Conservation (phyloP, 2,113 vertebrate genomes). For the Dicaeum eximium region DNA sequence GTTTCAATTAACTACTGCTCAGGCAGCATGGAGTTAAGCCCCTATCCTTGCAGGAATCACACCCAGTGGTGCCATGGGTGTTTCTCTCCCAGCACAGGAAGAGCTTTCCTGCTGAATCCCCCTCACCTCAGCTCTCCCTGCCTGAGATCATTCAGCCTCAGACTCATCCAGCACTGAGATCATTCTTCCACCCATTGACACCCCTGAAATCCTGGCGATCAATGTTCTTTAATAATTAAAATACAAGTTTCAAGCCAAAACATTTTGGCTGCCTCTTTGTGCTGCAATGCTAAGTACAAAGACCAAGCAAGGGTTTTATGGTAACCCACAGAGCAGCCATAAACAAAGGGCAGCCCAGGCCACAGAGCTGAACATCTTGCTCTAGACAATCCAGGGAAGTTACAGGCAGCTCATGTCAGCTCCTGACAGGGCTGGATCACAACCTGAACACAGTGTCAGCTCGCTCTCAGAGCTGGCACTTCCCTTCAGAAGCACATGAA, state of each 20-base stretch:
- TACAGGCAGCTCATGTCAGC: neutral
- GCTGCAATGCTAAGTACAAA: neutral
- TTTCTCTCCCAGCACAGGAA: neutral
- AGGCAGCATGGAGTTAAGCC: neutral
- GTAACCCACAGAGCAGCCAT: neutral
- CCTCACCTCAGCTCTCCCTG: neutral
- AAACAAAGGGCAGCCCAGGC: neutral
- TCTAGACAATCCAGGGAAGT: neutral
- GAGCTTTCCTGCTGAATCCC: rapidly evolving
- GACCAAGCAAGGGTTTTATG: neutral
- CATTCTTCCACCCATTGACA: neutral
- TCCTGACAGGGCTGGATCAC: neutral
- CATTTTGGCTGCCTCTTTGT: neutral
- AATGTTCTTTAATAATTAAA: slow-evolving; percentile 4
- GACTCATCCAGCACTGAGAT: neutral
- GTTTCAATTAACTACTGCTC: neutral
- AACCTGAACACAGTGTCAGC: neutral
- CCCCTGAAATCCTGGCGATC: neutral
- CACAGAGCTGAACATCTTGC: neutral
- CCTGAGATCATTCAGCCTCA: too few species aligned
- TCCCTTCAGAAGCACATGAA: neutral
- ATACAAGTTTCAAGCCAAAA: neutral
- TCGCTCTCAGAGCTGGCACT: rapidly evolving
- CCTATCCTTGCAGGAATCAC: neutral
- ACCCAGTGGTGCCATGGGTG: rapidly evolving